Base-by-base conservation (phyloP, 2,113 vertebrate genomes). In the Syngnathoides biaculeatus region DNA sequence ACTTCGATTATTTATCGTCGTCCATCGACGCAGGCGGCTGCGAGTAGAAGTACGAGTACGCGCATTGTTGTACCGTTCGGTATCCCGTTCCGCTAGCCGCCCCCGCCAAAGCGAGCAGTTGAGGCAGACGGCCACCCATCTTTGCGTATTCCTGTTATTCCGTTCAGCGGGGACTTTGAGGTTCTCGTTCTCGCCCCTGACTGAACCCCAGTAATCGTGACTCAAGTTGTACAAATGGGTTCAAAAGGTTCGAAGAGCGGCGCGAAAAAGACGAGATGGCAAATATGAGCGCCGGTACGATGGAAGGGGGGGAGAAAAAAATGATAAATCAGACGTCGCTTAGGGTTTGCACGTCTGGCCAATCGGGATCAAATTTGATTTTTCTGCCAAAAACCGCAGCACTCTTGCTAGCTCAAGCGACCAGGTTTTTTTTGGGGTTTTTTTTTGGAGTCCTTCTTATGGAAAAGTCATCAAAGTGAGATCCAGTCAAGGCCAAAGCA, bases 401-500 rank as follows among this genome's bases (percentile, higher is more conserved):
- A 26, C 55, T 57, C 26, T 14, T 57, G 55, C 24, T 8, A 17
- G 0, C 69, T 66, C 24, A 12, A 20, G 52, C 75, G 73, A 47
- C 19, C 4, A 19, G 74, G 72, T n/a, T n/a, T n/a, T 6, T 35
- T 3, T 6, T 35, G 30, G 30, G 30, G 30, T 35, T 2, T 2
- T 2, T 2, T 35, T 68, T 15, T 57, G 76, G 69, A 72, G 76
- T 68, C 75, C 69, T 72, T 20, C 67, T 58, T 42, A 79, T 84
- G 84, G 86, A 86, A 89, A 89, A 86, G 50, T 79, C 75, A 74
- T 86, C 85, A 89, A 75, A 77, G 78, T 64, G 69, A 60, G n/a
- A 74, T 66, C 64, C 63, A 20, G 74, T 63, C 67, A 26, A 45
- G 47, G 67, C 77, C 60, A 78, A 78, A 52, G 56, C 77, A 74